These are phyloP conservation scores for Eupithecia insigniata DNA, from an alignment of 2,888 invertebrate species.

Conservation along the genomic window DNA sequence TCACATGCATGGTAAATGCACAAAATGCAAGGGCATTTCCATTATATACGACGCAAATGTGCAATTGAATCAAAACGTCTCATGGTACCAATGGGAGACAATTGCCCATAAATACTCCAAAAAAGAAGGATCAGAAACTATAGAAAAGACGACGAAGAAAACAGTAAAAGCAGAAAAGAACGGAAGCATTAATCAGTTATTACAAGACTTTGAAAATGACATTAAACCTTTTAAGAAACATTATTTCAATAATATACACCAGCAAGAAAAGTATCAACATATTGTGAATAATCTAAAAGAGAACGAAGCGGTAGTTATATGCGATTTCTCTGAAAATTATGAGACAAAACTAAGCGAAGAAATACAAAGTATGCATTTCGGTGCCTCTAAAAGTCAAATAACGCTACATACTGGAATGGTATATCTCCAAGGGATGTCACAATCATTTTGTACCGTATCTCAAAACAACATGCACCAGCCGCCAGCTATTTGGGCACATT, in stretches of 20 bases:
- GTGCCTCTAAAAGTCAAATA: slow-evolving; percentile 30
- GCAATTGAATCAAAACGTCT: slow-evolving; percentile 11
- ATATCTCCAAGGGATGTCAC: slow-evolving; percentile 19
- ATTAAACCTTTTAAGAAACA: slow-evolving; percentile 26
- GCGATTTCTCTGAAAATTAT: slow-evolving; percentile 31
- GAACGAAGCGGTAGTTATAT: slow-evolving; percentile 21
- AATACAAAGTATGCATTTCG: slow-evolving; percentile 32
- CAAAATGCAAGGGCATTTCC: background rate
- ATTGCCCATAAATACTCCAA: slow-evolving; percentile 21
- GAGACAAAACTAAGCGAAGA: slow-evolving; percentile 23
- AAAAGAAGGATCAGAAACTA: slow-evolving; percentile 17
- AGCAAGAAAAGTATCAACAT: slow-evolving; percentile 24
- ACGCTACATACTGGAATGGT: slow-evolving; percentile 27
- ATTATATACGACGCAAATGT: slow-evolving; percentile 2
- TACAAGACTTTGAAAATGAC: slow-evolving; percentile 24
- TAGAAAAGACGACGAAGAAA: slow-evolving; percentile 22
- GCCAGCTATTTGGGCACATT: slow-evolving; percentile 30
- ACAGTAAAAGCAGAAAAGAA: slow-evolving; percentile 20
- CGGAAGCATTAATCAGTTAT: slow-evolving; percentile 19
- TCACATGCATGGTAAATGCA: slow-evolving; percentile 10
- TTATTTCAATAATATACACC: slow-evolving; percentile 25
- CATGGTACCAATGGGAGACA: slow-evolving; percentile 23
- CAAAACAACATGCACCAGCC: slow-evolving; percentile 27
- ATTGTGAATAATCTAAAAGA: slow-evolving; percentile 15
- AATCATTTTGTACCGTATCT: slow-evolving; percentile 22